Percentiles rank a stretch among this genome's conserved stretches.
phyloP scores from a whole-genome alignment of 2,113 vertebrate genomes.

The Eudyptes chrysolophus region DNA sequence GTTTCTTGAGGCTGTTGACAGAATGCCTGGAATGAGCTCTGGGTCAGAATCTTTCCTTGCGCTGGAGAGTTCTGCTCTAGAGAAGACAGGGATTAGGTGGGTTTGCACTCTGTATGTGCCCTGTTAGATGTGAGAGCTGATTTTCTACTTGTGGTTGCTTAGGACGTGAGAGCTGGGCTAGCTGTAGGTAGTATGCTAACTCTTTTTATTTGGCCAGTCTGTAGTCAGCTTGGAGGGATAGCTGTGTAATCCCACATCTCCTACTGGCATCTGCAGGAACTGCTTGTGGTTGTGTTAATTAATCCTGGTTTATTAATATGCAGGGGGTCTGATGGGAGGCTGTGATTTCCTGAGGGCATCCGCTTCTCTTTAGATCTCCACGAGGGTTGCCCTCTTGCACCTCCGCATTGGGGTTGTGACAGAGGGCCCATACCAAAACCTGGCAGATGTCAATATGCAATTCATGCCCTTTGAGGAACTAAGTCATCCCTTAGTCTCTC shows the following conservation, averaged over 20 bases:
- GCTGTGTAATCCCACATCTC: background rate
- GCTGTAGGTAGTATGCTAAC: background rate
- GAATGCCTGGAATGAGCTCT: background rate
- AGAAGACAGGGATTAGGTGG: background rate
- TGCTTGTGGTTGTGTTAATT: background rate
- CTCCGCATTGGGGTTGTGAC: background rate
- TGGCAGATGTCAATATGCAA: background rate
- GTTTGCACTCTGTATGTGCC: background rate
- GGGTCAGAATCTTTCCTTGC: background rate
- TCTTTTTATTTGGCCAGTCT: background rate
- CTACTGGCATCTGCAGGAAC: background rate
- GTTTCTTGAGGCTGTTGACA: background rate
- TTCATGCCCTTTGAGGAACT: background rate
- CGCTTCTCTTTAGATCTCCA: background rate
- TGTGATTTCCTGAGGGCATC: background rate
- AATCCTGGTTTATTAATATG: background rate
- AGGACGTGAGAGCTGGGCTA: background rate
- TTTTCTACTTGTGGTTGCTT: background rate
- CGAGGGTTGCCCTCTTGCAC: background rate
- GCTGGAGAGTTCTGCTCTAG: background rate
- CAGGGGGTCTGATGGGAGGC: background rate
- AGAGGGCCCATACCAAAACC: background rate
- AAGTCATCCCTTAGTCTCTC: background rate
- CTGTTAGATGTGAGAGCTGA: background rate
- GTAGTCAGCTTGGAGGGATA: background rate